Evolutionary conservation across 2,888 invertebrate genomes (phyloP).

Genomic region (Ashinkailepas kermadecensis): DNA sequence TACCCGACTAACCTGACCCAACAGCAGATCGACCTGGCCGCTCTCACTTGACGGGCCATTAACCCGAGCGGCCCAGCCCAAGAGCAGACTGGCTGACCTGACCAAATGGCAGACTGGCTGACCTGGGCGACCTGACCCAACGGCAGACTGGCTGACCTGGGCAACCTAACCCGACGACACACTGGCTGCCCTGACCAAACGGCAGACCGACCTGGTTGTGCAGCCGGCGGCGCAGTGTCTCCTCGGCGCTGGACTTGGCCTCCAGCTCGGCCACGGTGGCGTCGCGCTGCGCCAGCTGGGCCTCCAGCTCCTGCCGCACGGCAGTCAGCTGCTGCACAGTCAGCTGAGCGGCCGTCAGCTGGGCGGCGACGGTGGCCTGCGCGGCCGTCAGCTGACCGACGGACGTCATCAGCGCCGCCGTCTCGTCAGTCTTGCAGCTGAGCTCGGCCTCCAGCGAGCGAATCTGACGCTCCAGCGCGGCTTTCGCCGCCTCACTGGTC

Average conservation of each 20-base stretch:
- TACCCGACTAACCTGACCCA: too few relatives aligned
- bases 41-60: too few relatives aligned
- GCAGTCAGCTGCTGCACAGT: constrained; percentile 27
- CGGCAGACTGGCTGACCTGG: too few relatives aligned
- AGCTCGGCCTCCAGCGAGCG: constrained; percentile 31
- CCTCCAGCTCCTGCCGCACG: constrained; percentile 24
- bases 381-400: constrained; percentile 30
- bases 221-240: constrained; percentile 34
- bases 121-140: too few relatives aligned
- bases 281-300: constrained; percentile 23
- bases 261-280: constrained; percentile 27
- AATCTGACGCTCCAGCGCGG: constrained; percentile 26
- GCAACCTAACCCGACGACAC: too few relatives aligned
- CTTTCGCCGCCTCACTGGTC: background rate
- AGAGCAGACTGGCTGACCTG: too few relatives aligned
- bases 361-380: constrained; percentile 30
- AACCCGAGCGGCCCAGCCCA: too few relatives aligned
- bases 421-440: constrained; percentile 28
- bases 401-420: constrained; percentile 31
- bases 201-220: constrained; percentile 31
- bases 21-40: too few relatives aligned
- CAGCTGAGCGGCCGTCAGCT: constrained; percentile 28
- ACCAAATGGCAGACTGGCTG: too few relatives aligned
- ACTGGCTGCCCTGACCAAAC: too few relatives aligned
- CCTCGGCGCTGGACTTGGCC: constrained; percentile 32